These are phyloP conservation scores for Drosophila monieri DNA, from an alignment of 2,888 invertebrate species.

Conservation along the genomic window DNA sequence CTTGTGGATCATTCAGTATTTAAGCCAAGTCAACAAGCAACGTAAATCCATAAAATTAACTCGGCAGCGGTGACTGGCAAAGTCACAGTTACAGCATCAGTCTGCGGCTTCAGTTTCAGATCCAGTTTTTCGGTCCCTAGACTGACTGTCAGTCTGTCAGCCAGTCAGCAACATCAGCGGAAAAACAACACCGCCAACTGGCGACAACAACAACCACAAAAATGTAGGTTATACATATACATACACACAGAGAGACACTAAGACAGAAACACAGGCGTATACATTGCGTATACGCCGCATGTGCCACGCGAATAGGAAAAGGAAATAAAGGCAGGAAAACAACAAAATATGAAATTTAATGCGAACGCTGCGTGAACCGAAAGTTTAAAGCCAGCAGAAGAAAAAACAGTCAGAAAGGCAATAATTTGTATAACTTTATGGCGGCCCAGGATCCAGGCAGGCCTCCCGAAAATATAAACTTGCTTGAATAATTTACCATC, in stretches of 20 bases:
- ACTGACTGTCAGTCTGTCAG: conserved; percentile 40
- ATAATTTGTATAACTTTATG: conserved; percentile 55
- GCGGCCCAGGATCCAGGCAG: conserved; percentile 24
- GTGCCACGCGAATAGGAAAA: conserved; percentile 41
- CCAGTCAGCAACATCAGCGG: conserved; percentile 19
- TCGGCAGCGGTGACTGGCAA: conserved; percentile 46
- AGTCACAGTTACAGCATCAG: conserved; percentile 21
- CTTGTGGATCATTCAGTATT: conserved; percentile 58
- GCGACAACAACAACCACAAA: conserved; percentile 38
- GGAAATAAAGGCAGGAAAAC: conserved; percentile 44
- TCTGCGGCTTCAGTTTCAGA: conserved; percentile 11
- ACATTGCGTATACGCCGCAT: conserved; percentile 64
- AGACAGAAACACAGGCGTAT: conserved; percentile 12
- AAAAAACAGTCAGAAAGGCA: conserved; percentile 27
- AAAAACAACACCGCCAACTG: conserved; percentile 21
- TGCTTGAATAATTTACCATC: conserved; percentile 49
- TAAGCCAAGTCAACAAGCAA: conserved; percentile 56
- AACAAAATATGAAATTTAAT: conserved; percentile 62
- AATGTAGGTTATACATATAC: conserved; percentile 60
- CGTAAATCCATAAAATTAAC: conserved; percentile 65
- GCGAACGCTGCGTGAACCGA: conserved; percentile 41
- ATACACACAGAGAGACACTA: conserved; percentile 18
- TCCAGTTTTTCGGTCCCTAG: conserved; percentile 21
- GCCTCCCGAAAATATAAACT: conserved; percentile 20
- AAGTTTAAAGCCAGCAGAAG: conserved; percentile 44